Conservation (phyloP, 2,797 vertebrate species). For the Coreius guichenoti region DNA sequence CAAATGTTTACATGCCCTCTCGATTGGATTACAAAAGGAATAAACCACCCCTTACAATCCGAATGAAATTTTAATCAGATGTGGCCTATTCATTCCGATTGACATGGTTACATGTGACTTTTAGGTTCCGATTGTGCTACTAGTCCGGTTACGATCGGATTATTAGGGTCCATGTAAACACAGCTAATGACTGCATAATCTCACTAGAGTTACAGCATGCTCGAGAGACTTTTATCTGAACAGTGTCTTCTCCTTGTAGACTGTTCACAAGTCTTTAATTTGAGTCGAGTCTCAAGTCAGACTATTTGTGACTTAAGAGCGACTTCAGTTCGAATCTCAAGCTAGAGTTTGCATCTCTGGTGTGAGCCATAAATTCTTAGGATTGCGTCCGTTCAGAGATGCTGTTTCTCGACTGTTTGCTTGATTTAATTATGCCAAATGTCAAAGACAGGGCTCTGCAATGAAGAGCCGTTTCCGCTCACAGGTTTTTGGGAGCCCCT, state of each 20-base stretch:
- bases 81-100: too few species aligned
- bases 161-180: too few species aligned
- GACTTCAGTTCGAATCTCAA: neutral
- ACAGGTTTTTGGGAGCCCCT: conserved; percentile 59
- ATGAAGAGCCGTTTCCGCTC: conserved; percentile 58
- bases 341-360: neutral
- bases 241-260: neutral
- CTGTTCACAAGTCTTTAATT: neutral
- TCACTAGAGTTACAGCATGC: conserved; percentile 3
- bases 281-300: neutral
- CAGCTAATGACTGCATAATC: neutral
- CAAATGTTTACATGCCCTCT: too few species aligned
- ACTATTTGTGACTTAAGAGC: neutral
- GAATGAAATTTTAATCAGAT: too few species aligned
- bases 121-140: too few species aligned
- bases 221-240: neutral
- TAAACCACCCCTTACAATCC: too few species aligned
- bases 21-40: too few species aligned
- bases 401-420: conserved; percentile 16
- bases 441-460: conserved; percentile 60
- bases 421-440: conserved; percentile 61
- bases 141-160: too few species aligned
- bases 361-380: neutral
- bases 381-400: neutral
- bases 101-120: too few species aligned